Evolutionary conservation across 1,140 invertebrate species (phyloP), one percentile per base, ranked within the genome.

Genomic region (Parapsyche elsis): DNA sequence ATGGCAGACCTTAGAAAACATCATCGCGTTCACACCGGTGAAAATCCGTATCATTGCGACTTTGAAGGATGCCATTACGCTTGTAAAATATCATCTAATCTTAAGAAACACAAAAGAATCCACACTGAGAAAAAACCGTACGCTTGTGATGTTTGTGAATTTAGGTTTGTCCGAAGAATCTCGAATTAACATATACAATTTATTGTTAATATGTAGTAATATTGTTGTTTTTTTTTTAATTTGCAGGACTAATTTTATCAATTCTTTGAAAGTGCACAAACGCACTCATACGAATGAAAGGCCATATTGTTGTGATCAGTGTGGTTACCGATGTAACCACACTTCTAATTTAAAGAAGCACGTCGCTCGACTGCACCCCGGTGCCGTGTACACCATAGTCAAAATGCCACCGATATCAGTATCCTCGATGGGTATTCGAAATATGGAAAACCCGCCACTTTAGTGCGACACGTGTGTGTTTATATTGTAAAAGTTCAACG

Each of bases 91-190:
- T 84, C 83, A n/a, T 84, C 83, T 71, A 87, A 88, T 84, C 82
- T 89, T 5, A 83, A 85, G 21, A 88, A 88, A 80, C 88, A 89
- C 76, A 80, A 85, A 21, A 80, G 88, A 61, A 86, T 94, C 90
- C 90, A 92, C 89, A 88, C 92, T 75, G 85, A 90, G 85, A 90
- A 92, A 86, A 88, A 89, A 84, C 88, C 91, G 9, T 93, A 91
- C 83, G 87, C 91, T 49, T 96, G 95, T 86, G 91, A 93, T 59
- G 90, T 93, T 81, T 97, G 95, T 85, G 89, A 86, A 57, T 89
- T 89, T 84, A 86, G 87, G 80, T 85, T 53, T 53, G 49, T 53
- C 2, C 12, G 12, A 53, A 19, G 0, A 67, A 67, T 67, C 21
- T 67, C 16, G 16, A 5, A 53, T 53, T 5, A 5, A 53, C 12